Base-by-base conservation (phyloP, 2,888 invertebrate genomes). In the Ptychoptera albimana region DNA sequence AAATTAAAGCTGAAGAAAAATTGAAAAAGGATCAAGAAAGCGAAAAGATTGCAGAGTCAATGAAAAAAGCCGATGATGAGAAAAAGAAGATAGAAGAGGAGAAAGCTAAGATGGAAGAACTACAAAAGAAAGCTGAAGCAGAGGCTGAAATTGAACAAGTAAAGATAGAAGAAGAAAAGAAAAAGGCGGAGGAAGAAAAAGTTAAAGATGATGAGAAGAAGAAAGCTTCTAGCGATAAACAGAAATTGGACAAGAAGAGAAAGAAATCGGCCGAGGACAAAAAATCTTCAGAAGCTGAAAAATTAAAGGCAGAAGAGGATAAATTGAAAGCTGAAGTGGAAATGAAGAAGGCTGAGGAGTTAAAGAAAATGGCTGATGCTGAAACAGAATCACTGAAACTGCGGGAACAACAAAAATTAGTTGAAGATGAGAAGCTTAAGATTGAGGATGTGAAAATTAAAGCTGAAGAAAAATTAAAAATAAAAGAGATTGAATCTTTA, bases 181-280 rank as follows among this genome's bases (percentile, higher is more conserved):
- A 41, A 31, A 47, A 48, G 44, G 23, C 36, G 31, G 50, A 5
- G 55, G 57, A 46, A 57, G 58, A 48, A 55, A 54, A 47, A 54
- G 53, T 15, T 55, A 44, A 40, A 57, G 57, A 2, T 56, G 60
- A 8, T 32, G 38, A 6, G 57, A 48, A 45, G 55, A 57, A 8
- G 59, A 57, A 48, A 39, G 29, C 9, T 10, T 6, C 13, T 13
- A 41, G 14, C 8, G n/a, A 6, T 14, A 31, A 11, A 32, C 15
- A 41, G 32, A 39, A 14, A 16, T 30, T 40, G 9, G 14, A 40
- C 13, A 14, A 41, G 13, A 29, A 15, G 32, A 32, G 8, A 7
- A 15, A 12, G 8, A 14, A 13, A 2, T 12, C 30, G 11, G 7
- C 31, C 2, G 39, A 39, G 8, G 11, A 23, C 23, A 39, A 16